phyloP scores from a whole-genome alignment of 2,113 vertebrate species.

The Steatornis caripensis region DNA sequence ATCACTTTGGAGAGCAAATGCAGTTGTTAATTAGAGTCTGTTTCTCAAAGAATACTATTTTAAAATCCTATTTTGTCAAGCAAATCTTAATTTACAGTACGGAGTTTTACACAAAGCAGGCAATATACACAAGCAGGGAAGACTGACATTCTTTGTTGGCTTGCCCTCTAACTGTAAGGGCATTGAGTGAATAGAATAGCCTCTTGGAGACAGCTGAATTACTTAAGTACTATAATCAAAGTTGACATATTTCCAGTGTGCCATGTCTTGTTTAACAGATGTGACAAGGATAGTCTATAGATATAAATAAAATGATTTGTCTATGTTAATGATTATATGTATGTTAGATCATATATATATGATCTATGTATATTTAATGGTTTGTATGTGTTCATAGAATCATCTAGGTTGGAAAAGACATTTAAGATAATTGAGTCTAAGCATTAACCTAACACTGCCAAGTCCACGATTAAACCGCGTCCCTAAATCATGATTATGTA shows the following conservation, averaged over 20 bases:
- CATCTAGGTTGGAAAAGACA: background rate
- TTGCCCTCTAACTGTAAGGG: slow-evolving; percentile 30
- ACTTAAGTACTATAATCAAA: background rate
- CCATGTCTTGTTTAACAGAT: background rate
- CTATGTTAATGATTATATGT: background rate
- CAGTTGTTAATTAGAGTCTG: background rate
- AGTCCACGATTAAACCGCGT: background rate
- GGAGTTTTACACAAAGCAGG: background rate
- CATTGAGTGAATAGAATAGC: background rate
- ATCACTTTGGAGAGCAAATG: background rate
- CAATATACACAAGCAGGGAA: background rate
- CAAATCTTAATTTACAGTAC: background rate
- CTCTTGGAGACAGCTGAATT: slow-evolving; percentile 10
- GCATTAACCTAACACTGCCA: background rate
- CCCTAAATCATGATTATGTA: background rate
- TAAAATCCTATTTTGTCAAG: background rate
- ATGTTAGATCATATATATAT: background rate
- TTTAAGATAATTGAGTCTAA: background rate
- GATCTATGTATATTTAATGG: background rate
- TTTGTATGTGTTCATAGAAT: background rate
- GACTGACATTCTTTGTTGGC: slow-evolving; percentile 10
- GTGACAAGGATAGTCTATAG: background rate
- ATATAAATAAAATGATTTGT: background rate
- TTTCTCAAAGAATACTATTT: background rate
- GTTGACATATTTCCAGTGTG: background rate